Evolutionary conservation across 2,113 vertebrate genomes (phyloP).

Genomic region (Fulmarus glacialis): DNA sequence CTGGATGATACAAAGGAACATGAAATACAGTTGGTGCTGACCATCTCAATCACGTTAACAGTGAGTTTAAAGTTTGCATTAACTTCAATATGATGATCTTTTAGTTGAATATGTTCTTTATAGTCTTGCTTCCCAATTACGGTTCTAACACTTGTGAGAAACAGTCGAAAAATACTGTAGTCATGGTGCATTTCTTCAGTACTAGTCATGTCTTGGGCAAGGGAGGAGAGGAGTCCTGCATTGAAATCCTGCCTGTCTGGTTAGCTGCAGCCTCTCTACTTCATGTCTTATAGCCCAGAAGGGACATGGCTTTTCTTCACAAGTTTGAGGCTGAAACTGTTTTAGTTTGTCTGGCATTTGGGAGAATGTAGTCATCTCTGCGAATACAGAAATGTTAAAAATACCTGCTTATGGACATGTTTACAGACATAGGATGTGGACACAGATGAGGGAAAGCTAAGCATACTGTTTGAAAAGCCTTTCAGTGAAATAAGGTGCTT

Average conservation of each 20-base stretch:
- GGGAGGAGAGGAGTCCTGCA: neutral
- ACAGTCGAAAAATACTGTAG: neutral
- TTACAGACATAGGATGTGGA: neutral
- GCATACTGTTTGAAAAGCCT: neutral
- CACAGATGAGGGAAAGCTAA: neutral
- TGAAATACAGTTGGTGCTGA: neutral
- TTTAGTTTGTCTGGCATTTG: neutral
- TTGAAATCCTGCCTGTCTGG: neutral
- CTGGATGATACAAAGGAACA: neutral
- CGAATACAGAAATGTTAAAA: neutral
- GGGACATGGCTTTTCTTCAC: neutral
- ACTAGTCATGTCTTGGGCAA: neutral
- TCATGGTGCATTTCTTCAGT: neutral
- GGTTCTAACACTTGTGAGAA: neutral
- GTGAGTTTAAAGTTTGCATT: neutral
- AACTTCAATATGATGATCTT: neutral
- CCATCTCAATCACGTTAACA: neutral
- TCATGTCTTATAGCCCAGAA: neutral
- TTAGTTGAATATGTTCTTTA: neutral
- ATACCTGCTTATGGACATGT: neutral
- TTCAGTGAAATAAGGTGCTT: neutral
- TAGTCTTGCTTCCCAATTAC: neutral
- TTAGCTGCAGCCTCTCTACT: neutral
- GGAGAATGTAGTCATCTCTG: neutral
- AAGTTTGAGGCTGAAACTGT: neutral